phyloP scores from a whole-genome alignment of 2,888 invertebrate species.

The Scaptomyza tumidula region DNA sequence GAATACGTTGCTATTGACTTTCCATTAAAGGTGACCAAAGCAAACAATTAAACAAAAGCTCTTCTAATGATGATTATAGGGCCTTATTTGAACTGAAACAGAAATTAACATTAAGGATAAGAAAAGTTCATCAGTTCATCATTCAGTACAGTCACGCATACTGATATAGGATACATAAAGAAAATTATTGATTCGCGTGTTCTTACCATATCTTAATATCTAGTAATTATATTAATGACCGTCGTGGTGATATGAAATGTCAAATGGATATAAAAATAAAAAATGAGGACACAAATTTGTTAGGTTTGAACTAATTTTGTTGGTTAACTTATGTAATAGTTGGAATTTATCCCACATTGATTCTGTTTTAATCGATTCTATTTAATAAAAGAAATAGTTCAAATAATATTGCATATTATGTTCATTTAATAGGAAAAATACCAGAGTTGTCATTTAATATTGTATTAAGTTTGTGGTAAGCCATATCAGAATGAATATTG shows the following conservation, averaged over 20 bases:
- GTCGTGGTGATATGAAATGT: not conserved
- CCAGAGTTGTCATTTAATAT: not conserved
- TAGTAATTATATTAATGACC: slow-evolving; percentile 25
- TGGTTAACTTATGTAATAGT: not conserved
- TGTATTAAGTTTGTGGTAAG: not conserved
- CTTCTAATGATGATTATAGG: slow-evolving; percentile 6
- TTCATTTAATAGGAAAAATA: not conserved
- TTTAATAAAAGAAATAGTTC: not conserved
- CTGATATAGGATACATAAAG: not conserved
- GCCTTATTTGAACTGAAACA: not conserved
- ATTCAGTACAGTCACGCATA: not conserved
- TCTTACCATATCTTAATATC: not conserved
- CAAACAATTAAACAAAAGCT: not conserved
- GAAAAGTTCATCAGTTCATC: not conserved
- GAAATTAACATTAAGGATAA: not conserved
- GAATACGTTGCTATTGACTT: slow-evolving; percentile 2
- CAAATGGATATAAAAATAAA: not conserved
- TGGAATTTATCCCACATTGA: not conserved
- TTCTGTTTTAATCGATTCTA: not conserved
- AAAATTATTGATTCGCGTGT: not conserved
- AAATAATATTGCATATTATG: not conserved
- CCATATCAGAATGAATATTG: not conserved
- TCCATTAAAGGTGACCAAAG: not conserved
- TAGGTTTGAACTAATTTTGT: not conserved
- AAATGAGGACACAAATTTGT: not conserved